Base-by-base conservation (phyloP, 2,797 vertebrate species). In the Eutrigla gurnardus region DNA sequence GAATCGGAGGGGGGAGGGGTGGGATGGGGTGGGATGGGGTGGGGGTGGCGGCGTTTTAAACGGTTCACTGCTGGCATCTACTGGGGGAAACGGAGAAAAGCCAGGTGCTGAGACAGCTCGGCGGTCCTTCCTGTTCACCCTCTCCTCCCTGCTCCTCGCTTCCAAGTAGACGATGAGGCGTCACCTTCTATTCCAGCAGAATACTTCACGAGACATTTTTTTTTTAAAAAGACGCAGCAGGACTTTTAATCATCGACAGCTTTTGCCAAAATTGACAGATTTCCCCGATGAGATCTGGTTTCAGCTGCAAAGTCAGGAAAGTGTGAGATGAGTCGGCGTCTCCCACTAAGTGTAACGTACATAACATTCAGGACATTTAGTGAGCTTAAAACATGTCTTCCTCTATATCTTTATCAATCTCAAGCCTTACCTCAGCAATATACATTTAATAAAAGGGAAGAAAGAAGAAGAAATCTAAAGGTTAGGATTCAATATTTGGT, bases 21-120 rank as follows among this genome's bases (percentile, higher is more conserved):
- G 18, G 49, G 9, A 5, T 4, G 5, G 11, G 52, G 11, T 7
- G 6, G 40, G 6, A 14, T 73, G 12, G 7, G 18, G 49, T 5
- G 11, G 11, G 4, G 11, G 52, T 2, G 40, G 39, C 17, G 0
- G 43, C 0, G 25, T 76, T 83, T 91, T 87, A 67, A 89, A 72
- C 8, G 87, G 89, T 91, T 88, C 92, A 87, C 86, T 94, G 93
- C 92, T 95, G 94, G 84, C 95, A 95, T 94, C 95, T 96, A 91
- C 82, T 90, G 94, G 93, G 25, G 53, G 60, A 32, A 12, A 54
- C 3, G 0, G n/a, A 52, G 80, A 74, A 86, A 25, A 14, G 4
- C 67, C 73, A 64, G 53, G 7, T 17, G 3, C 39, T 14, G 50
- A 32, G 52, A 40, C 50, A 3, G 43, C 52, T 12, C 70, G 1